These are phyloP conservation scores for Lophochroa leadbeateri DNA, from an alignment of 2,113 vertebrate genomes.

Conservation along the genomic window DNA sequence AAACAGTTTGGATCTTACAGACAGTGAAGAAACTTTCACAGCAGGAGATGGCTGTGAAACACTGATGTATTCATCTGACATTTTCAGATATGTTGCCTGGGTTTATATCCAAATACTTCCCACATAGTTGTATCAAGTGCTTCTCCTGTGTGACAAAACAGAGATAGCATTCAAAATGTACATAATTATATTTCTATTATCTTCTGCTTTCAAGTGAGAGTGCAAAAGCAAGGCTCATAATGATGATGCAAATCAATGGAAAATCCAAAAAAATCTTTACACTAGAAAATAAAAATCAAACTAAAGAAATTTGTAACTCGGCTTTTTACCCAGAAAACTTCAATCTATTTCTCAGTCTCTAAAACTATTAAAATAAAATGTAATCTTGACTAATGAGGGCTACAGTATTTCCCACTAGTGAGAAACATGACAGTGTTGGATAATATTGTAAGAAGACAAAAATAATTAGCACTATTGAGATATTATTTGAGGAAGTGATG, in stretches of 20 bases:
- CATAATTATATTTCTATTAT: conserved; percentile 1
- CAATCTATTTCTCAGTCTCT: not conserved
- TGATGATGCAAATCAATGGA: not conserved
- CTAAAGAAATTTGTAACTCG: not conserved
- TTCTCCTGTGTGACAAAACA: not conserved
- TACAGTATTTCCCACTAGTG: not conserved
- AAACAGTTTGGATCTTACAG: not conserved
- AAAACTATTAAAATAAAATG: not conserved
- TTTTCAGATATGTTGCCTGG: conserved; percentile 42
- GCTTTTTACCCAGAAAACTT: not conserved
- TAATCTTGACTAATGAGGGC: not conserved
- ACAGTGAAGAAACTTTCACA: not conserved
- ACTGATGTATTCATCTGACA: conserved; percentile 22
- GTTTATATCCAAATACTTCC: not conserved
- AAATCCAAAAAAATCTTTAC: not conserved
- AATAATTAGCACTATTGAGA: not conserved
- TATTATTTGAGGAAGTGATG: not conserved
- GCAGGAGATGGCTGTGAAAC: not conserved
- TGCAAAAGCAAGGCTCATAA: not conserved
- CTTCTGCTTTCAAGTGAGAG: not conserved
- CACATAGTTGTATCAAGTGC: not conserved
- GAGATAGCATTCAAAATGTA: not conserved
- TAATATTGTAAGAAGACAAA: not conserved
- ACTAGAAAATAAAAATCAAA: not conserved
- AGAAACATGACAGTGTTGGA: not conserved